A percentile compares a stretch with the other conserved stretches of the same genome.
These are phyloP conservation scores for Sympetrum striolatum DNA, from an alignment of 2,888 invertebrate species.

Conservation along the genomic window DNA sequence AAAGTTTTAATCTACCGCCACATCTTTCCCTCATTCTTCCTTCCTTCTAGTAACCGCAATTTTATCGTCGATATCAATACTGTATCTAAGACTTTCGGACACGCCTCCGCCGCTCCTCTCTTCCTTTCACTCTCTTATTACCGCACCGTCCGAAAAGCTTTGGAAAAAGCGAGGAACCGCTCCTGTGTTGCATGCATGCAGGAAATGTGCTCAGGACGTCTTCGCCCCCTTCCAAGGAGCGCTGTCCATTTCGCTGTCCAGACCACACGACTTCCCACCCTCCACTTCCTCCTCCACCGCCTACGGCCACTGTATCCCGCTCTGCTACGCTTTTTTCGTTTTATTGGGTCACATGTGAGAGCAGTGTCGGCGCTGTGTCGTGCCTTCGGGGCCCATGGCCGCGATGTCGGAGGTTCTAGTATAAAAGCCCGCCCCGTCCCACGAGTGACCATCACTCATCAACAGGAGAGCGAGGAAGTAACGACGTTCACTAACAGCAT, in stretches of 20 bases:
- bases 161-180: neutral
- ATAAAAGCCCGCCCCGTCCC: slow-evolving; percentile 24
- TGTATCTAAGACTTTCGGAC: neutral
- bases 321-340: slow-evolving; percentile 3
- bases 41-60: neutral
- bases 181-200: neutral
- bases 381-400: slow-evolving; percentile 2
- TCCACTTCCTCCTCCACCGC: neutral
- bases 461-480: slow-evolving; percentile 31
- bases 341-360: slow-evolving; percentile 41
- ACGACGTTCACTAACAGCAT: neutral
- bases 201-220: neutral
- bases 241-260: neutral
- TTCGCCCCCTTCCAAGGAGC: neutral
- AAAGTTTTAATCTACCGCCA: too few species aligned
- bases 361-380: neutral
- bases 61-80: neutral
- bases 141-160: neutral
- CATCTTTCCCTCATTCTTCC: too few species aligned
- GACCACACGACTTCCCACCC: neutral
- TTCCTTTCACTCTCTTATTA: slow-evolving; percentile 17
- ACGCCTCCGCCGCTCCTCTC: neutral
- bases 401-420: slow-evolving; percentile 26
- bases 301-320: neutral
- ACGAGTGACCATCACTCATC: slow-evolving; percentile 2